Evolutionary conservation across 2,888 invertebrate species (phyloP), one percentile per base, ranked within the genome.

Genomic region (Xylota segnis): DNA sequence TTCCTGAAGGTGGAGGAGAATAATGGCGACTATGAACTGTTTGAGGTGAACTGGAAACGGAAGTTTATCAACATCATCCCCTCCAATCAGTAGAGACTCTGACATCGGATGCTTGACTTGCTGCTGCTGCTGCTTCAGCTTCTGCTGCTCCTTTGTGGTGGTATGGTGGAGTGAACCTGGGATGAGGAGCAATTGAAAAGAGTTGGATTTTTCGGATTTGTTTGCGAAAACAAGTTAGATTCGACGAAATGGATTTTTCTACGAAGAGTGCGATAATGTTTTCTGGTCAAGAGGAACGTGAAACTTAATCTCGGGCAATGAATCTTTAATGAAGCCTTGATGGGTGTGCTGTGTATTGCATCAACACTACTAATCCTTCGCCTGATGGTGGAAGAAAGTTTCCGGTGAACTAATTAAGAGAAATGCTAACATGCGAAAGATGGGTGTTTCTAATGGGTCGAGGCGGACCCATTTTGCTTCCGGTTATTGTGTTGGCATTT

Each of bases 31-130:
- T 77, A 82, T 86, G 82, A 86, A 76, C 71, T 82, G 82, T 66
- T 86, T 86, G 86, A 86, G 86, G 82, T 86, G 82, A 86, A 82
- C 82, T 86, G 68, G 66, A 86, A 86, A 72, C 82, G 82, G 86
- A 86, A 86, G 86, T 86, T 86, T 86, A 86, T 86, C 86, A 86
- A 77, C 76, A 86, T 82, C 86, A 86, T 72, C 61, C 82, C 81
- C 18, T 56, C 72, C 84, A 79, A 86, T 81, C 81, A 83, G 61
- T 16, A 40, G 47, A 58, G 18, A 75, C 27, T 59, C 18, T 66
- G 81, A 72, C 65, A 65, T 72, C 47, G 79, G 56, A 43, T 72
- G 50, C 40, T 58, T 58, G 63, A 52, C 58, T 79, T 72, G 72
- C 14, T 63, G 16, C n/a, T 43, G 34, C 45, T n/a, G n/a, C n/a